Base-by-base conservation (phyloP, 2,888 invertebrate genomes). In the Eremobia ochroleuca region DNA sequence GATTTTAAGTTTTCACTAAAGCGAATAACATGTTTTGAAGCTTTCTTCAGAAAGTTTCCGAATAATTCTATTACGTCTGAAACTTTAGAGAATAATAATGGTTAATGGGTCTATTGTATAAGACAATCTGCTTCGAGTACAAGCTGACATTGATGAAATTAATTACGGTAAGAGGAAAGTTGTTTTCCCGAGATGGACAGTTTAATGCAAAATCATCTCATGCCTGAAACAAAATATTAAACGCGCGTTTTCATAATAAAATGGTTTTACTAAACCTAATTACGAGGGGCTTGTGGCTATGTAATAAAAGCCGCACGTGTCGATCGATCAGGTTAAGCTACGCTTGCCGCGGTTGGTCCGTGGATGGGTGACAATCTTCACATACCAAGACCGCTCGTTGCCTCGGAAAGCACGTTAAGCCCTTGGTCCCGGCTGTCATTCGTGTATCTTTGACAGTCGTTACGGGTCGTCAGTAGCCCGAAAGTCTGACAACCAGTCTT, bases 1-100 rank as follows among this genome's bases (percentile, higher is more conserved):
- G 21, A 40, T 9, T 64, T 40, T 25, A 43, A 43, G 9, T 25
- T 18, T 43, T 70, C n/a, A 28, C 21, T 21, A 9, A 21, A n/a
- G 8, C 25, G 31, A 40, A 70, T 40, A 64, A 40, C 69, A 64
- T 64, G 65, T 40, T 64, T 28, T 70, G 28, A 65, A 64, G 65
- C 28, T 11, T 40, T 8, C 25, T 40, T 65, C 40, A 28, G 15
- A 40, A 59, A 69, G 8, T 28, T n/a, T 59, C 11, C 13, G 21
- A 28, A 37, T 28, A 43, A 66, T 46, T 46, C 8, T 66, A 66
- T 28, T 8, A 6, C 4, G 21, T 25, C 37, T 37, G 59, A 21
- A 69, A 37, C 21, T 28, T 40, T 69, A 21, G 2, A 37, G 11
- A 37, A 68, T 34, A 58, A 28, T 58, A 58, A 37, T 18, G 21